These are phyloP conservation scores for Leptura quadrifasciata DNA, from an alignment of 2,888 invertebrate species.

Conservation along the genomic window DNA sequence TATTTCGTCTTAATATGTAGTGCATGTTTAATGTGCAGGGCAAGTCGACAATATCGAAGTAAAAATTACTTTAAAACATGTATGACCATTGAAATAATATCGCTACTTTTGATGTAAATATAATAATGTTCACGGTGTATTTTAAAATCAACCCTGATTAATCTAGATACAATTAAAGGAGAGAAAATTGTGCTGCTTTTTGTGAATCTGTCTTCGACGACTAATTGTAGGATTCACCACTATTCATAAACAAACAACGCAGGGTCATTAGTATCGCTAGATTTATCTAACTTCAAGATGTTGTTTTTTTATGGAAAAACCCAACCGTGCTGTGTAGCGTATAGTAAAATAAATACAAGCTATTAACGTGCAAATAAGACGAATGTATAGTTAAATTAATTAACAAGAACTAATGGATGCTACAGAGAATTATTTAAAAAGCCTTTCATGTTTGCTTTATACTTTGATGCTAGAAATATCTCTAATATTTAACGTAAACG, in stretches of 20 bases:
- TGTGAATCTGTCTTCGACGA: not conserved
- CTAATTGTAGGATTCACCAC: not conserved
- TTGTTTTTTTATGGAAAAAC: not conserved
- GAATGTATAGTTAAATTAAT: conserved; percentile 19
- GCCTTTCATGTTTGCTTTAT: conserved; percentile 4
- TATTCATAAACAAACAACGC: not conserved
- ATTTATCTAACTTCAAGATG: conserved; percentile 7
- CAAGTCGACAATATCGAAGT: too few relatives aligned
- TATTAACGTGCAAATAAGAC: not conserved
- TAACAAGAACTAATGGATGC: not conserved
- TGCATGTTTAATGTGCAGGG: too few relatives aligned
- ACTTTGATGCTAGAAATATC: not conserved
- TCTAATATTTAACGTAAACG: not conserved
- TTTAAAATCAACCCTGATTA: not conserved
- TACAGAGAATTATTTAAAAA: not conserved
- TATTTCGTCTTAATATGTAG: too few relatives aligned
- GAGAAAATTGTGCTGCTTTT: not conserved
- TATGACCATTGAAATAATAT: too few relatives aligned
- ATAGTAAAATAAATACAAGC: not conserved
- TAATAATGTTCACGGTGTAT: too few relatives aligned
- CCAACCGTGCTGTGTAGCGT: not conserved
- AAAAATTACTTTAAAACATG: too few relatives aligned
- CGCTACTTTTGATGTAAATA: too few relatives aligned
- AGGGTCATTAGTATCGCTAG: not conserved
- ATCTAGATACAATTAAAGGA: not conserved